Percentiles rank a stretch among this genome's conserved stretches.
Evolutionary conservation across 2,888 invertebrate genomes (phyloP).

Genomic region (Spilosoma lubricipeda): DNA sequence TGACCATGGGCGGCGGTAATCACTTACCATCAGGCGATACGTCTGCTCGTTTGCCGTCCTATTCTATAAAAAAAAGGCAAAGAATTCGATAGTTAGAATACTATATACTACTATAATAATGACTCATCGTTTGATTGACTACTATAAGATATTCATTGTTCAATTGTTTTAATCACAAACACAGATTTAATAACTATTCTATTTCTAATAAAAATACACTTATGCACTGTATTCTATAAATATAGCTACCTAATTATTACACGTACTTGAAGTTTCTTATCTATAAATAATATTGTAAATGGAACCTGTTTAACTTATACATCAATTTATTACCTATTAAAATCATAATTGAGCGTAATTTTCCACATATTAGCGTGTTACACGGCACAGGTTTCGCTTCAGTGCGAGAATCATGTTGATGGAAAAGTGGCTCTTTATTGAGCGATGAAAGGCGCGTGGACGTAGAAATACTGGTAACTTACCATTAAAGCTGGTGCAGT

Average conservation of each 20-base stretch:
- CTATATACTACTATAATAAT: too few species aligned
- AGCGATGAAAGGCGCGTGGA: constrained; percentile 74
- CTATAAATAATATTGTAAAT: constrained; percentile 27
- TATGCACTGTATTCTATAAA: background rate
- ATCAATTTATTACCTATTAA: constrained; percentile 70
- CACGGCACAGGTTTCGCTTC: constrained; percentile 56
- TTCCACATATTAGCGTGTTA: constrained; percentile 60
- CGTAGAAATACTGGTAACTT: constrained; percentile 46
- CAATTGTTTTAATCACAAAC: background rate
- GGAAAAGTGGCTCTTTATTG: constrained; percentile 80
- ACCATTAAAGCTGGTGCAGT: constrained; percentile 58
- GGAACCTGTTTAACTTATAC: constrained; percentile 45
- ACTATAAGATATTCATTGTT: background rate
- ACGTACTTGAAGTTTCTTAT: constrained; percentile 20
- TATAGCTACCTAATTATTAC: background rate
- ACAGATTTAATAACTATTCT: background rate
- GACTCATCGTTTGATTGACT: background rate
- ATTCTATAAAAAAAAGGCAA: too few species aligned
- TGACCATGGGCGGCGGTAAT: too few species aligned
- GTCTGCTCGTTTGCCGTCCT: too few species aligned
- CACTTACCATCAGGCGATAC: too few species aligned
- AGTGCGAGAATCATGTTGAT: constrained; percentile 63
- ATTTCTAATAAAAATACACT: background rate
- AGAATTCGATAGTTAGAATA: too few species aligned
- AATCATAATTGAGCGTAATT: constrained; percentile 72